Conservation (phyloP, 2,113 vertebrate genomes). For the Elgaria multicarinata region DNA sequence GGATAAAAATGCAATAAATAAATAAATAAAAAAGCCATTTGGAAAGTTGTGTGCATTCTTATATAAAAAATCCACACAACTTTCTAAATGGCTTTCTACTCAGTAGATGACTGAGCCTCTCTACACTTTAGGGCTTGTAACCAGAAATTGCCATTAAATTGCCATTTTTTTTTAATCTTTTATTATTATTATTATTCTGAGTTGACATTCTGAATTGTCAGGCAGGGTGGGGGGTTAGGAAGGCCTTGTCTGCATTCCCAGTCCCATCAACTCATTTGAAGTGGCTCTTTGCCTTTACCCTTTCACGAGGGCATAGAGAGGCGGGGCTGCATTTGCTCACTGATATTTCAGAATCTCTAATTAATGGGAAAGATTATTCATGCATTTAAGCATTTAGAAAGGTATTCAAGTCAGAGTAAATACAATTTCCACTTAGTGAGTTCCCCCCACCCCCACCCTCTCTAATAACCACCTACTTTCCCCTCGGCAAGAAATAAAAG, state of each 20-base stretch:
- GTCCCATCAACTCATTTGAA: conserved; percentile 22
- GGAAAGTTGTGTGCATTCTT: too few relatives aligned
- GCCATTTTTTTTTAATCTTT: not conserved
- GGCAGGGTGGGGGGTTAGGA: not conserved
- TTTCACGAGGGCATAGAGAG: conserved; percentile 56
- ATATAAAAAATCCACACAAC: not conserved
- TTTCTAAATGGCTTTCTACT: not conserved
- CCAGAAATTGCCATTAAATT: conserved; percentile 11
- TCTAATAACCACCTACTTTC: conserved; percentile 49
- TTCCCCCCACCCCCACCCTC: not conserved
- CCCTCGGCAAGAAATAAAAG: conserved; percentile 33
- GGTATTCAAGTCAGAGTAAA: conserved; percentile 72
- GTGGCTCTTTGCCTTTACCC: conserved; percentile 39
- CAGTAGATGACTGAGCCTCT: accelerated
- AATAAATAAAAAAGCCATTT: too few relatives aligned
- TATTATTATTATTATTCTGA: conserved; percentile 8
- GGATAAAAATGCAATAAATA: too few relatives aligned
- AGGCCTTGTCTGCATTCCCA: accelerated
- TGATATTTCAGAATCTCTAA: conserved; percentile 80
- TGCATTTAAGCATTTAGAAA: conserved; percentile 78
- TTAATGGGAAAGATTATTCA: conserved; percentile 77
- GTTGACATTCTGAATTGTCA: not conserved
- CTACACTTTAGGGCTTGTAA: accelerated
- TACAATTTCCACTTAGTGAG: conserved; percentile 57
- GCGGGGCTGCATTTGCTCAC: conserved; percentile 75